Evolutionary conservation across 2,113 vertebrate genomes (phyloP).

Genomic region (Coptodon bakossiorum): DNA sequence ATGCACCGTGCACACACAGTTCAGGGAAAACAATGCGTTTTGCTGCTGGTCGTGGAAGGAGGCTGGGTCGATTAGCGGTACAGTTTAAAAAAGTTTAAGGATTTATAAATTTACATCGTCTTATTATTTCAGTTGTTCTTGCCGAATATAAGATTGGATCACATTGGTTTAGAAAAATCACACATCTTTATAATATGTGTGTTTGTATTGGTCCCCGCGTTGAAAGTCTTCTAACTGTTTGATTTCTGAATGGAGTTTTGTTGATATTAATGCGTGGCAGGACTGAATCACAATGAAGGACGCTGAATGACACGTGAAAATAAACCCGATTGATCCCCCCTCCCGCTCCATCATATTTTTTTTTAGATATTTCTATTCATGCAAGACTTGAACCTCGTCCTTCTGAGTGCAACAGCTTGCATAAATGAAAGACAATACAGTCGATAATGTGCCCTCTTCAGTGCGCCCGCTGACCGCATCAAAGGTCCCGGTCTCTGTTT

Average conservation of each 20-base stretch:
- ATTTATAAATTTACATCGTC: neutral
- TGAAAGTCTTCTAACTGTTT: neutral
- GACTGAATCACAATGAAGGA: neutral
- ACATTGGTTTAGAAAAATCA: fast-evolving
- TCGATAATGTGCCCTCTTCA: neutral
- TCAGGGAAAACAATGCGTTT: neutral
- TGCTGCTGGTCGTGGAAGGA: fast-evolving
- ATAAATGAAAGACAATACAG: neutral
- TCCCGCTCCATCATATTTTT: neutral
- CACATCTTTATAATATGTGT: fast-evolving
- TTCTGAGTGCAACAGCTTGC: neutral
- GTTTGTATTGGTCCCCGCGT: fast-evolving
- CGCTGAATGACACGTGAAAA: neutral
- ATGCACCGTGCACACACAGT: fast-evolving
- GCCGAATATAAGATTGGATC: neutral
- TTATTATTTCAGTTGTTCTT: fast-evolving
- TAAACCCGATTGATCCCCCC: neutral
- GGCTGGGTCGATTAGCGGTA: neutral
- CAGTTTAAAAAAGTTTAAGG: neutral
- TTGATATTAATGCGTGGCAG: fast-evolving
- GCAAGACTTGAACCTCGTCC: neutral
- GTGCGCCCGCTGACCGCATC: neutral
- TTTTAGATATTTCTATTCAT: neutral
- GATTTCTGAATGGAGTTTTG: neutral
- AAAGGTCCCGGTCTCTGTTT: neutral